phyloP scores from a whole-genome alignment of 2,888 invertebrate genomes.

The Tetramorium bicarinatum region DNA sequence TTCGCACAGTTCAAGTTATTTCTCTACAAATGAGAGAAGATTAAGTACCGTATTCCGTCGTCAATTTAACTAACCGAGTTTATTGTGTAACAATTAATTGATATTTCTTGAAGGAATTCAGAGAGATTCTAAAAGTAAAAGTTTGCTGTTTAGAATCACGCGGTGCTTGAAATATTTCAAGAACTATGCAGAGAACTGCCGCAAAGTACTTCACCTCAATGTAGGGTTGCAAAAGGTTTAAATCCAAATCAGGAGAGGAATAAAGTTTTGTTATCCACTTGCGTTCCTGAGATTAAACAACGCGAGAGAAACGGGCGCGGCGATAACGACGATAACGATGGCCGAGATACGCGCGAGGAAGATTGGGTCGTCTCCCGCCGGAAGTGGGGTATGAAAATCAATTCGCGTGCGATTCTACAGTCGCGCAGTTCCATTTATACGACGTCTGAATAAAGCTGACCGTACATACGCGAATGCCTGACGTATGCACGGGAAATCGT shows the following conservation, averaged over 20 bases:
- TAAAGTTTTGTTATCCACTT: constrained; percentile 22
- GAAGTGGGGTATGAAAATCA: constrained; percentile 58
- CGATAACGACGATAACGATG: constrained; percentile 38
- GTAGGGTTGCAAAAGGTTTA: neutral
- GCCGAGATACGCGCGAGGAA: constrained; percentile 17
- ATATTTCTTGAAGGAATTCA: neutral
- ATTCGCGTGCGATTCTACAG: constrained; percentile 54
- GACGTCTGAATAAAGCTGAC: constrained; percentile 57
- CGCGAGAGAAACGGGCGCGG: constrained; percentile 10
- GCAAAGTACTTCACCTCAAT: neutral
- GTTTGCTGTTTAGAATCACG: neutral
- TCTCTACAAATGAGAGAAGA: neutral
- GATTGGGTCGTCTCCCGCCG: constrained; percentile 47
- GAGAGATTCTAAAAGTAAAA: neutral
- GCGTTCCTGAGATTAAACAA: constrained; percentile 24
- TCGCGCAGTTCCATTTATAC: constrained; percentile 56
- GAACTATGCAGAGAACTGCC: neutral
- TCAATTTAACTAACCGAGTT: neutral
- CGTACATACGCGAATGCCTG: constrained; percentile 35
- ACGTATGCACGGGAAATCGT: constrained; percentile 63
- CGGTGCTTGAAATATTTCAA: neutral
- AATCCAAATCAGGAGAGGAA: constrained; percentile 4
- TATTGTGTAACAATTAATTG: constrained; percentile 8
- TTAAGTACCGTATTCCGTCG: neutral
- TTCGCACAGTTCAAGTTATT: neutral